Percentiles rank a stretch among this genome's conserved stretches.
Conservation (phyloP, 1,140 invertebrate genomes). For the Zaprionus lachaisei region DNA sequence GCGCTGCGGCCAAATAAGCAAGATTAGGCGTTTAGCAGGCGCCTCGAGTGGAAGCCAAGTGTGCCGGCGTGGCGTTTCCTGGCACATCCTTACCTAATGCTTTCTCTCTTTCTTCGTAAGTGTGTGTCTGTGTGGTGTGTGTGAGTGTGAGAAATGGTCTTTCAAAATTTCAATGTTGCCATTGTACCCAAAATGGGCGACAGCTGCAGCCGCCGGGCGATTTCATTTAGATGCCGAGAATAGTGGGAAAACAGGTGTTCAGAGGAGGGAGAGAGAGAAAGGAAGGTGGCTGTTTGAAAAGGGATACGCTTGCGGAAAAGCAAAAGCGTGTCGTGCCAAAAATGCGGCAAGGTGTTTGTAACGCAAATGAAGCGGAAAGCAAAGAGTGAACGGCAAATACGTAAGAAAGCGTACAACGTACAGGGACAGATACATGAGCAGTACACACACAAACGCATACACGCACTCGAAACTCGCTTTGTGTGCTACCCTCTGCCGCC, state of each 20-base stretch:
- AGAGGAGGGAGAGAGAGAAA: neutral
- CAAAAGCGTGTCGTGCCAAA: constrained; percentile 72
- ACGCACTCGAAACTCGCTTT: constrained; percentile 12
- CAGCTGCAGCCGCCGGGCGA: constrained; percentile 50
- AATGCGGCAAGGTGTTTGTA: constrained; percentile 70
- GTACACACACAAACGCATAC: neutral
- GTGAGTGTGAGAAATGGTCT: constrained; percentile 66
- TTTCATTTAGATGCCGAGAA: constrained; percentile 40
- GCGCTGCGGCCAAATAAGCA: constrained; percentile 64
- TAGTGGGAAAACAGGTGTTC: neutral
- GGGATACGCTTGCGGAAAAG: constrained; percentile 54
- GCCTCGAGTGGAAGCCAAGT: constrained; percentile 35
- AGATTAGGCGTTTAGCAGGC: constrained; percentile 76
- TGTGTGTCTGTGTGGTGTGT: neutral
- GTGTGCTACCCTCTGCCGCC: constrained; percentile 19
- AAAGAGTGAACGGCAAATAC: constrained; percentile 37
- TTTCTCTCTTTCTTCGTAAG: neutral
- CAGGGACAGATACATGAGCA: constrained; percentile 16
- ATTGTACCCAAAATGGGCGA: constrained; percentile 46
- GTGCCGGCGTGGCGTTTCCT: constrained; percentile 12
- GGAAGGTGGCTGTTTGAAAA: constrained; percentile 13
- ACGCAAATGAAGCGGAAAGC: constrained; percentile 53
- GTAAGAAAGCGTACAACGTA: constrained; percentile 29
- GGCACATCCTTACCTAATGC: constrained; percentile 15
- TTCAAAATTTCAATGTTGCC: constrained; percentile 51